Base-by-base conservation (phyloP, 37 sponge, comb jelly and placozoan species). In the Beroe ovata region DNA sequence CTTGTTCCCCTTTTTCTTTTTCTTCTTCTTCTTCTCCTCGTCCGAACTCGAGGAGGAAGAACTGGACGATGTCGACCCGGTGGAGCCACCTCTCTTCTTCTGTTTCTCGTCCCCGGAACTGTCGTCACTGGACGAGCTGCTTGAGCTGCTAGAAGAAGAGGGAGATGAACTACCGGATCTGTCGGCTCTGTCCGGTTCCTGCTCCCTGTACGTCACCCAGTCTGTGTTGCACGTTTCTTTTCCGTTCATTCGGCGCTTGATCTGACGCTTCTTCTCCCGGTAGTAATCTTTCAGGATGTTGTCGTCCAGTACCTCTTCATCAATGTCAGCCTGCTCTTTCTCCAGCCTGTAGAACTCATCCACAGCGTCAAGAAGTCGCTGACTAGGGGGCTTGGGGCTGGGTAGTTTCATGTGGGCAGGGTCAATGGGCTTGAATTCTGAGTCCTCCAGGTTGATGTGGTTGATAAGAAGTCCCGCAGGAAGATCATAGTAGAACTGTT, bases 391-490 rank as follows among this genome's bases (percentile, higher is more conserved):
- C 29, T 92, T 92, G 1, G 99, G 96, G 29, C 90, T 92, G 34
- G 99, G 99, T 29, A 98, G 92, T 0, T 89, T 88, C 16, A 95
- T 88, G 35, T 60, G 88, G 3, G 30, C 34, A 20, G 96, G 95
- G 59, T 94, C 90, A 28, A 98, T 38, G 14, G 95, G 84, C 8
- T 64, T 71, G 69, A 96, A 98, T 59, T 62, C 60, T 28, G 92
- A 91, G 60, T 97, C 95, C 35, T 91, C 92, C 22, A 95, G 91
- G 94, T 95, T 84, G 39, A 77, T 40, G 47, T 77, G 84, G n/a
- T 93, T 89, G 1, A 91, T 93, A 91, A 96, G 95, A 0, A 98
- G 90, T 22, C 99, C 99, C 38, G 99, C 99, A 58, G 99, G 99
- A 8, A 98, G 93, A 32, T 98, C 99, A 90, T 91, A 96, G 90